These are phyloP conservation scores for Phylloscopus whistleri DNA, from an alignment of 2,113 vertebrate genomes.

Conservation along the genomic window DNA sequence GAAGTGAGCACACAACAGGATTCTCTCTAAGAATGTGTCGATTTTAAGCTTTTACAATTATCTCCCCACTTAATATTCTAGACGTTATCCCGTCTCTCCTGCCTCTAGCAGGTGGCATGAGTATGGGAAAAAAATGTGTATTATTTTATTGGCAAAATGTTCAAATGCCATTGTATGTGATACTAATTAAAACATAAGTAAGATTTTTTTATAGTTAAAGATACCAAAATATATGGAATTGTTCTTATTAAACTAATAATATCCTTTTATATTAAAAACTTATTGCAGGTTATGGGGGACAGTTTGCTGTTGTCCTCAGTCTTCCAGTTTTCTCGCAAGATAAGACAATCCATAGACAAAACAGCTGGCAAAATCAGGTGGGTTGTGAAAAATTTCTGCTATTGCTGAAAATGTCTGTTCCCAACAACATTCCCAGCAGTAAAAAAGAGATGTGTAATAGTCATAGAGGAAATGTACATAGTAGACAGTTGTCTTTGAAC, in stretches of 20 bases:
- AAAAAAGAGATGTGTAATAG: background rate
- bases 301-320: slow-evolving; percentile 92
- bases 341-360: slow-evolving; percentile 93
- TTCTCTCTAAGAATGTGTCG: background rate
- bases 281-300: slow-evolving; percentile 89
- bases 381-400: background rate
- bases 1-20: slow-evolving; percentile 79
- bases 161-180: background rate
- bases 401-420: background rate
- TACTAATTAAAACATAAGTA: background rate
- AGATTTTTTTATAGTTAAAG: background rate
- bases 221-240: background rate
- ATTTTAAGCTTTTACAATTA: background rate
- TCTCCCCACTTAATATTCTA: background rate
- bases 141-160: background rate
- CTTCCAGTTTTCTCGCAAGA: slow-evolving; percentile 93
- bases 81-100: background rate
- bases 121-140: background rate
- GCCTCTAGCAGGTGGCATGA: background rate
- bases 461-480: background rate
- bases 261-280: background rate
- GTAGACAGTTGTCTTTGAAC: background rate
- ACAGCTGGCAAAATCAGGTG: slow-evolving; percentile 97
- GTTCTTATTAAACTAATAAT: background rate
- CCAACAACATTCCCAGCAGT: background rate